These are phyloP conservation scores for Sphecodes monilicornis DNA, from an alignment of 2,888 invertebrate genomes.

Conservation along the genomic window DNA sequence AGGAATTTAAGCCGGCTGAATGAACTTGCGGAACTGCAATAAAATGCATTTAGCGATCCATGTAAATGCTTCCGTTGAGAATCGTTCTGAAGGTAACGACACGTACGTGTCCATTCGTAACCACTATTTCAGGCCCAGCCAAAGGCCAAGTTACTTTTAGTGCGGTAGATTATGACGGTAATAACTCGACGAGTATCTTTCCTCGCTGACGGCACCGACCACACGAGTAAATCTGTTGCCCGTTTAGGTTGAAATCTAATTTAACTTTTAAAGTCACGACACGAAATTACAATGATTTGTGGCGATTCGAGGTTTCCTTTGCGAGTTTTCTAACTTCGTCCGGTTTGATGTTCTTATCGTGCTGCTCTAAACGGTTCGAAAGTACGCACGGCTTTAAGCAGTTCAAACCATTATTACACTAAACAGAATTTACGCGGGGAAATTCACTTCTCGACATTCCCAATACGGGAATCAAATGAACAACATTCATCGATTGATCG, in stretches of 20 bases:
- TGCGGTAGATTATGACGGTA: slow-evolving; percentile 64
- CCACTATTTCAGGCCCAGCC: slow-evolving; percentile 55
- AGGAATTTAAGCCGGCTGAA: slow-evolving; percentile 37
- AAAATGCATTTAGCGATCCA: slow-evolving; percentile 64
- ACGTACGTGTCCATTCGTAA: slow-evolving; percentile 66
- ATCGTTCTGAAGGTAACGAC: slow-evolving; percentile 60
- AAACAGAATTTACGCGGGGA: background rate
- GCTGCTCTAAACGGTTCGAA: slow-evolving; percentile 4
- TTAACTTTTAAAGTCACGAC: slow-evolving; percentile 67
- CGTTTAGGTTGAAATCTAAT: slow-evolving; percentile 67
- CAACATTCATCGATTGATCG: too few species aligned
- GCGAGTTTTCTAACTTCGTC: slow-evolving; percentile 21
- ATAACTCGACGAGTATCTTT: slow-evolving; percentile 66
- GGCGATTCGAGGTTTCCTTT: slow-evolving; percentile 30
- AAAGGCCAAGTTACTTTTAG: slow-evolving; percentile 55
- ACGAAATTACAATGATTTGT: slow-evolving; percentile 54
- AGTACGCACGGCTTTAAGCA: background rate
- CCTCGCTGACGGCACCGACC: slow-evolving; percentile 33
- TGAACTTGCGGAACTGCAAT: slow-evolving; percentile 56
- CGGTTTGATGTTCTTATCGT: slow-evolving; percentile 9
- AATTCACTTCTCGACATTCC: background rate
- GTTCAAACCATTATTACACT: background rate
- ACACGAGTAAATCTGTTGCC: slow-evolving; percentile 57
- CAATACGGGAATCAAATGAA: too few species aligned
- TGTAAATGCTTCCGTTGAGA: slow-evolving; percentile 69